Evolutionary conservation across 2,797 vertebrate species (phyloP), one percentile per base, ranked within the genome.

Genomic region (Salarias fasciatus): DNA sequence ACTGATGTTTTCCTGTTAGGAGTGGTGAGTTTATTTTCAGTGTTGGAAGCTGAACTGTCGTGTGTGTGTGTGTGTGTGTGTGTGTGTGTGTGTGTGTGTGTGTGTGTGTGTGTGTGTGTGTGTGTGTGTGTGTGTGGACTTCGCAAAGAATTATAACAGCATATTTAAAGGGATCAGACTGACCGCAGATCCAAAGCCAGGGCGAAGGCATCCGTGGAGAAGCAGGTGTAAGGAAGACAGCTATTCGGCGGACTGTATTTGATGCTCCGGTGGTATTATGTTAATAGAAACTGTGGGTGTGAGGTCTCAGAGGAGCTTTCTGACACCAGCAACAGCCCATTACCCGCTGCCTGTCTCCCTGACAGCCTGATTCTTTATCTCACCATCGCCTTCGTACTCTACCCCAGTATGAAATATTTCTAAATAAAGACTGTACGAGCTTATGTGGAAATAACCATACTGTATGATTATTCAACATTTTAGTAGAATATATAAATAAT

Each of bases 181-280:
- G 37, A 72, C 54, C 37, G 36, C 35, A 51, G 50, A 74, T 61
- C 11, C 42, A 62, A 67, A 11, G 18, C 35, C 46, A n/a, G 49
- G 57, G 35, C 40, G 8, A 24, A 35, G 47, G 37, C 47, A 33
- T 46, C 3, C 3, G 9, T 1, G 7, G n/a, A 12, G 64, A 46
- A 36, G 60, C 66, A 15, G 11, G 37, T 6, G 6, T 31, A 45
- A 61, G 46, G 69, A 49, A 66, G 55, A 60, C 53, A 45, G 71
- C 30, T 28, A n/a, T 4, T 67, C 53, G 29, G 29, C 62, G 69
- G 71, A 52, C 55, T 49, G 29, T 36, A 53, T 79, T 62, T 82
- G 68, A 75, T 60, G 72, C 62, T 65, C 62, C 63, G 41, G 13
- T 75, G 44, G 53, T 69, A 72, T 79, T 78, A 78, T 79, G 75